These are phyloP conservation scores for Pluvialis apricaria DNA, from an alignment of 2,113 vertebrate species.

Conservation along the genomic window DNA sequence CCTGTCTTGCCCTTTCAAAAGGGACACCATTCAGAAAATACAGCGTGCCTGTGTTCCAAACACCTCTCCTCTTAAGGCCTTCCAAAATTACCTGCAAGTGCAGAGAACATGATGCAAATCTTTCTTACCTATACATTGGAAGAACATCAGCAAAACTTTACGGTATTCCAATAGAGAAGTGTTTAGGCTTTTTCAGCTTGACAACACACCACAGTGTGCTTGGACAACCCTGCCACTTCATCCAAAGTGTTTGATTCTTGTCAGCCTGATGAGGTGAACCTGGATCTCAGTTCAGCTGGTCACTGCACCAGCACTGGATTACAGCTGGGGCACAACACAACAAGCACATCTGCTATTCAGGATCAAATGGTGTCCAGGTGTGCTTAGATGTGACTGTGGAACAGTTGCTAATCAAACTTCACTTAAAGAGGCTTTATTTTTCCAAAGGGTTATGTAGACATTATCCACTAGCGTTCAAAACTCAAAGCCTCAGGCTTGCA, in stretches of 20 bases:
- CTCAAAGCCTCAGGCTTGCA: neutral
- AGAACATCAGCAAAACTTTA: neutral
- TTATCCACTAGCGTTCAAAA: neutral
- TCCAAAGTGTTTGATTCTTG: neutral
- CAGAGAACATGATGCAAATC: neutral
- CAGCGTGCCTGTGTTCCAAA: neutral
- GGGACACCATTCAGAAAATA: neutral
- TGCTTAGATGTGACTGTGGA: neutral
- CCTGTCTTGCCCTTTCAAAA: neutral
- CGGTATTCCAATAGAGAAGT: accelerated
- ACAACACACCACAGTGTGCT: neutral
- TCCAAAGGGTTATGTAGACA: neutral
- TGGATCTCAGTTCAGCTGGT: neutral
- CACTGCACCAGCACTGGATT: neutral
- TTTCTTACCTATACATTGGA: neutral
- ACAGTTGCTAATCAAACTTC: neutral
- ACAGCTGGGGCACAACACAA: neutral
- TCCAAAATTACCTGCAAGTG: neutral
- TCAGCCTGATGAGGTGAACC: neutral
- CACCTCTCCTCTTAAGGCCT: neutral
- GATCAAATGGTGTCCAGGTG: neutral
- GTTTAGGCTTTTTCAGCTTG: neutral
- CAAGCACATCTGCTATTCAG: neutral
- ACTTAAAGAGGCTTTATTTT: neutral
- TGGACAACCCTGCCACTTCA: neutral